Conservation (phyloP, 2,113 vertebrate genomes). For the Oreocharis arfaki region DNA sequence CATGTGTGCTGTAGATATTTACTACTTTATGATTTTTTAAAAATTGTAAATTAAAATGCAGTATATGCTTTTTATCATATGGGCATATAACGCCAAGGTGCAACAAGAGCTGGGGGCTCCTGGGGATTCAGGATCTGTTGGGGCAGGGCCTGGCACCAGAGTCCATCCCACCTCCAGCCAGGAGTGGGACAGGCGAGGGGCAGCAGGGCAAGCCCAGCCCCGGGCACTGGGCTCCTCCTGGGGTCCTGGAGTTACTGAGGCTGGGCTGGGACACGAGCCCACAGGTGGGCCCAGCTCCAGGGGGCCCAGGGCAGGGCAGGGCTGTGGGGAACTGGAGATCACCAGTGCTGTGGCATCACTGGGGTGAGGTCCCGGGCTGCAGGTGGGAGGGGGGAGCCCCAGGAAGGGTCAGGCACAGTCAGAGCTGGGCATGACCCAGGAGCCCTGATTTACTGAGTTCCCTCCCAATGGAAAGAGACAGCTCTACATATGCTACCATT, state of each 20-base stretch:
- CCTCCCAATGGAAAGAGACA: neutral
- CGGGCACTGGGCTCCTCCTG: rapidly evolving
- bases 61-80: neutral
- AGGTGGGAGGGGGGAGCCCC: rapidly evolving
- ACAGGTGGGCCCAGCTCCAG: rapidly evolving
- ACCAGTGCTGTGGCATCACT: rapidly evolving
- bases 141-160: too few species aligned
- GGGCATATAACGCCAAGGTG: neutral
- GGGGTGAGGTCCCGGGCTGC: too few species aligned
- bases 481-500: neutral
- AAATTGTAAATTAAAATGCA: neutral
- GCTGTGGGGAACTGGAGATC: neutral
- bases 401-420: neutral
- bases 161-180: neutral
- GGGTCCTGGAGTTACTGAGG: too few species aligned
- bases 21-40: neutral
- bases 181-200: rapidly evolving
- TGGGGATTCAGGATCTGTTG: too few species aligned
- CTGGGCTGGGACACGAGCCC: neutral
- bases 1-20: neutral
- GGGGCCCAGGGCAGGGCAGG: too few species aligned
- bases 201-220: neutral
- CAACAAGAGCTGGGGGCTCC: neutral
- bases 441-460: neutral
- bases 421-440: rapidly evolving